These are phyloP conservation scores for Brachionus angularis DNA, from an alignment of 1,140 invertebrate species.

Conservation along the genomic window DNA sequence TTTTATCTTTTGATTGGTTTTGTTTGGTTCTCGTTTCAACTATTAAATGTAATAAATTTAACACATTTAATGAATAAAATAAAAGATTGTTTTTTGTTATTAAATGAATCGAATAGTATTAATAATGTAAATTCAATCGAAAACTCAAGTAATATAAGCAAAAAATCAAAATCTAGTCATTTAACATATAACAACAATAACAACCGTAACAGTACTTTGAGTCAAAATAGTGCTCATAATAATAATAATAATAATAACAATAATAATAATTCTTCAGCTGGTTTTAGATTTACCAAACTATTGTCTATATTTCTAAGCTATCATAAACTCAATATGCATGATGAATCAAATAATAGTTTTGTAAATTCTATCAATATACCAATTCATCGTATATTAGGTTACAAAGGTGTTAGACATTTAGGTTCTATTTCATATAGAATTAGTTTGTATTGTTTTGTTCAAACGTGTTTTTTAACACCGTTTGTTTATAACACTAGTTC, in stretches of 20 bases:
- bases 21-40: slow-evolving; percentile 24
- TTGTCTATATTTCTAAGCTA: background rate
- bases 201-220: slow-evolving; percentile 9
- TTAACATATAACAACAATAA: background rate
- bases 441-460: slow-evolving; percentile 49
- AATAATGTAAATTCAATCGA: slow-evolving; percentile 28
- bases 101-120: slow-evolving; percentile 16
- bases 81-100: slow-evolving; percentile 17
- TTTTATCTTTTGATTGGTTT: background rate
- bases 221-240: background rate
- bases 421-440: slow-evolving; percentile 53
- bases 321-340: background rate
- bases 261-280: background rate
- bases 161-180: slow-evolving; percentile 17
- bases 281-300: background rate
- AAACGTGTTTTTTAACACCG: slow-evolving; percentile 49
- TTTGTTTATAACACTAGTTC: slow-evolving; percentile 54
- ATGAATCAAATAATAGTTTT: background rate
- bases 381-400: slow-evolving; percentile 52
- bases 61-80: slow-evolving; percentile 37
- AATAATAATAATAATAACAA: background rate
- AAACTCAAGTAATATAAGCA: slow-evolving; percentile 15
- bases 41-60: slow-evolving; percentile 21
- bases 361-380: background rate
- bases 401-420: slow-evolving; percentile 55